Evolutionary conservation across 2,888 invertebrate genomes (phyloP).

Genomic region (Leucozona laternaria): DNA sequence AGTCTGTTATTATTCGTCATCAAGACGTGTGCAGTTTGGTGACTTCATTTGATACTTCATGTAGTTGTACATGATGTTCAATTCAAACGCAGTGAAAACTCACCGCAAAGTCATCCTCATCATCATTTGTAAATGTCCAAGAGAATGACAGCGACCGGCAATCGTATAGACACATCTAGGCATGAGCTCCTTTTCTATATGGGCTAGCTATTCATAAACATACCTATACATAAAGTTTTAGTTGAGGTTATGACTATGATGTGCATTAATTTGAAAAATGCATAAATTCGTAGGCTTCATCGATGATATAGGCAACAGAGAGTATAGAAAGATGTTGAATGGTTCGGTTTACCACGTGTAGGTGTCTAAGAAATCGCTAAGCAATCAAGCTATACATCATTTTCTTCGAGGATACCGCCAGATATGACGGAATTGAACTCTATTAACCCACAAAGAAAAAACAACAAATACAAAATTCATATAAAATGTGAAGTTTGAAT

Average conservation of each 20-base stretch:
- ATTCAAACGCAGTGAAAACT: conserved; percentile 50
- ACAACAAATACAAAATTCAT: not conserved
- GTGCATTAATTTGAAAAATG: conserved; percentile 64
- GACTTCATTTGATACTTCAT: conserved; percentile 66
- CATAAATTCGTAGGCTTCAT: conserved; percentile 58
- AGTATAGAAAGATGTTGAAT: conserved; percentile 23
- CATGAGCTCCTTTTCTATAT: conserved; percentile 13
- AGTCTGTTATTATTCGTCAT: conserved; percentile 61
- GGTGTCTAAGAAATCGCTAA: conserved; percentile 71
- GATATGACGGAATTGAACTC: conserved; percentile 72
- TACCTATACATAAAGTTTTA: not conserved
- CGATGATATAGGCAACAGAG: not conserved
- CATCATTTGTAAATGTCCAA: conserved; percentile 74
- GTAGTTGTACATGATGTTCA: conserved; percentile 26
- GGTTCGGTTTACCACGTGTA: conserved; percentile 56
- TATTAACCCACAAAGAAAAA: conserved; percentile 54
- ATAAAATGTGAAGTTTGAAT: conserved; percentile 21
- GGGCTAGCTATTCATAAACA: not conserved
- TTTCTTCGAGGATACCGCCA: conserved; percentile 54
- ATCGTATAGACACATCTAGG: conserved; percentile 44
- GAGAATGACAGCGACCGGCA: conserved; percentile 63
- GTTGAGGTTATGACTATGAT: conserved; percentile 17
- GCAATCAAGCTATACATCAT: conserved; percentile 70
- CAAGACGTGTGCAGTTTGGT: conserved; percentile 56
- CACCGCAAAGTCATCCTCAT: conserved; percentile 72